Base-by-base conservation (phyloP, 2,888 invertebrate species). In the Chalcis sispes region DNA sequence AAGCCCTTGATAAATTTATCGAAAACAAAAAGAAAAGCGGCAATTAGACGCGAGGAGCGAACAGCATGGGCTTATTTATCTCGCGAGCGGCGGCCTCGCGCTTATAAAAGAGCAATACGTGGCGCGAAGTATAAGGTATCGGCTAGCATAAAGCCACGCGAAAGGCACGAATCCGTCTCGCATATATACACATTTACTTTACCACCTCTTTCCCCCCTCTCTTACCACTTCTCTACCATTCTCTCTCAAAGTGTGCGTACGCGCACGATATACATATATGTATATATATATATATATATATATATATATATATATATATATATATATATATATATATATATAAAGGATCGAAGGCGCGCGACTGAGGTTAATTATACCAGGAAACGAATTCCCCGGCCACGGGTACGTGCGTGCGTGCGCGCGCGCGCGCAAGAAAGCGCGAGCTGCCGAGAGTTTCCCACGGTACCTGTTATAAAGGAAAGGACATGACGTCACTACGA, bases 401-500 rank as follows among this genome's bases (percentile, higher is more conserved):
- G 66, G 66, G 40, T 40, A 40, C 25, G 4, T 32, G 15, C 13
- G 15, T 65, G 54, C 23, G 25, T 56, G 46, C 32, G n/a, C 23
- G 1, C 40, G 36, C 4, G 40, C 13, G 59, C 8, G 29, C n/a
- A 50, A 50, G 36, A 36, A 36, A 36, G 36, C 36, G 36, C 36
- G 36, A 36, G 36, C 5, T n/a, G n/a, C n/a, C n/a, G n/a, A n/a
- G n/a, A n/a, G n/a, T n/a, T n/a, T n/a, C n/a, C n/a, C n/a, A n/a
- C n/a, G n/a, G n/a, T n/a, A 25, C 27, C 46, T 27, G 2, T 3
- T 20, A 42, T 18, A 61, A 54, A 65, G 50, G 52, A 59, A 67
- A 75, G 73, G 76, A 78, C 80, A 78, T 82, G 83, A 79, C 81
- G 82, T 82, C 82, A 82, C 80, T 79, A 79, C 71, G n/a, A n/a